phyloP scores from a whole-genome alignment of 2,113 vertebrate genomes.

The Silurus meridionalis region DNA sequence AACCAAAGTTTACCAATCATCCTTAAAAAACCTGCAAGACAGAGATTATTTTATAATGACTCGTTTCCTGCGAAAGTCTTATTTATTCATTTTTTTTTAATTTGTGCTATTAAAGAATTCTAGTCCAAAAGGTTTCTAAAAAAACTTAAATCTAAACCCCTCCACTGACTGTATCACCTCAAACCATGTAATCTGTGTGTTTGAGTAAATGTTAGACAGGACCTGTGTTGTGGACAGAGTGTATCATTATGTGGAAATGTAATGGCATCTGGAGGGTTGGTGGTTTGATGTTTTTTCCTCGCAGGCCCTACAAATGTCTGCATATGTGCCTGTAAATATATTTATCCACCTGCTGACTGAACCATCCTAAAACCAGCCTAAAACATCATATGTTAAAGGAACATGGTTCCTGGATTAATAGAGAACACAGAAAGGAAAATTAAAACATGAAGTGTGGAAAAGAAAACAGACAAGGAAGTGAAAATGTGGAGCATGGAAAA shows the following conservation, averaged over 20 bases:
- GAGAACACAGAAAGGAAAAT: too few relatives aligned
- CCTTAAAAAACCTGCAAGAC: neutral
- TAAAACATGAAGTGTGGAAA: neutral
- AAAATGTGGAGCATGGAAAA: neutral
- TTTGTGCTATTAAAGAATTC: neutral
- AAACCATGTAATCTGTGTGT: neutral
- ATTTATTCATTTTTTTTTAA: neutral
- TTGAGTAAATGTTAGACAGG: neutral
- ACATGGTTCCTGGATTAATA: too few relatives aligned
- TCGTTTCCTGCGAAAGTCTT: neutral
- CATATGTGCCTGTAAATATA: neutral
- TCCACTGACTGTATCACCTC: neutral
- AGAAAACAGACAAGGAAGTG: neutral
- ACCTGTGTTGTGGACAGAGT: neutral
- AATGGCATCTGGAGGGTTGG: neutral
- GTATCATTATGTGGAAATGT: neutral
- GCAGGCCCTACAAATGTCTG: neutral
- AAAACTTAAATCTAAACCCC: neutral
- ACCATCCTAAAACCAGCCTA: neutral
- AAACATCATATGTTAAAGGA: too few relatives aligned
- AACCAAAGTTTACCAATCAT: too few relatives aligned
- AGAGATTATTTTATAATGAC: neutral
- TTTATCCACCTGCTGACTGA: neutral
- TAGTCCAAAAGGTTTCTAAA: neutral
- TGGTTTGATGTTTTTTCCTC: constrained; percentile 1